Evolutionary conservation across 1,140 invertebrate genomes (phyloP).

Genomic region (Leguminivora glycinivorella): DNA sequence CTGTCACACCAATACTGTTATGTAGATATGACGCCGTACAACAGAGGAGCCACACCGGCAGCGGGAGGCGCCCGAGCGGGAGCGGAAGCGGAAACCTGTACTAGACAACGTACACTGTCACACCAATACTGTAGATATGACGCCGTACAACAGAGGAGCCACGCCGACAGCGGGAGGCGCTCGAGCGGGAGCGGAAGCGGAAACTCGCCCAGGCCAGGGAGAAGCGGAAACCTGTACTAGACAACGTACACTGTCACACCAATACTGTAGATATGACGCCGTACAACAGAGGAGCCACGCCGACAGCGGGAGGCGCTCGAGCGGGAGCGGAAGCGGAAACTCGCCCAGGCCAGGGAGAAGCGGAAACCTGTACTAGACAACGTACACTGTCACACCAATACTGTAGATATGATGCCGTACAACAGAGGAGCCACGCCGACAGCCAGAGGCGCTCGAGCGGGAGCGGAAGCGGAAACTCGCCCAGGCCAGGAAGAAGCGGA

Average conservation of each 20-base stretch:
- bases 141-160: too few relatives aligned
- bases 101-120: conserved; percentile 39
- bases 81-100: conserved; percentile 46
- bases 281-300: not conserved
- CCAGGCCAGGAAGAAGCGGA: conserved; percentile 59
- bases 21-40: not conserved
- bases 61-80: conserved; percentile 3
- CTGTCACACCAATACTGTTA: not conserved
- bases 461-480: conserved; percentile 44
- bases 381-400: conserved; percentile 23
- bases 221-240: conserved; percentile 45
- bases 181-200: conserved; percentile 32
- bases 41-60: not conserved
- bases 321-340: conserved; percentile 42
- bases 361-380: conserved; percentile 43
- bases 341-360: conserved; percentile 47
- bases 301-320: not conserved
- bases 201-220: conserved; percentile 50
- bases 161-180: too few relatives aligned
- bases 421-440: not conserved
- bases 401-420: not conserved
- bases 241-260: conserved; percentile 39
- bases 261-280: not conserved
- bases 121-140: too few relatives aligned
- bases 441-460: conserved; percentile 7